phyloP scores from a whole-genome alignment of 2,113 vertebrate species.

The Rattus rattus region DNA sequence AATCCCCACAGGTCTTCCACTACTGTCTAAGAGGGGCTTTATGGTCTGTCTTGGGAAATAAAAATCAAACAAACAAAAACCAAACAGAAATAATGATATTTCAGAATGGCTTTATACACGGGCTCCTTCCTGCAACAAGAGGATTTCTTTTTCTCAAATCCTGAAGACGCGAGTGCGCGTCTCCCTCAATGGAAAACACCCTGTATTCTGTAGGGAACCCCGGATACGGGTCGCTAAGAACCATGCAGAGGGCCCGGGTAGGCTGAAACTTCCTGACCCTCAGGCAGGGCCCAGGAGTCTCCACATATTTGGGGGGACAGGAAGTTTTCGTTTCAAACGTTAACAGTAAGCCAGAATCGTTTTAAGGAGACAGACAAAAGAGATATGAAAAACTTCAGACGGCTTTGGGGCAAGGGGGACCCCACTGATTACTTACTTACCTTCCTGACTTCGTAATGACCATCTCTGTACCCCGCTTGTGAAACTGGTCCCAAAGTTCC shows the following conservation, averaged over 20 bases:
- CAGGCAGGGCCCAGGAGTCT: not conserved
- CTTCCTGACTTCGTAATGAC: constrained; percentile 99
- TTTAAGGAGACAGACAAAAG: not conserved
- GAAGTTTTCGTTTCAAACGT: constrained; percentile 46
- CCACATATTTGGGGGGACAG: not conserved
- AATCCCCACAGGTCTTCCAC: not conserved
- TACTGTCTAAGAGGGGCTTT: not conserved
- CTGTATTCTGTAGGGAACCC: not conserved
- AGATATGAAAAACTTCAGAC: accelerated
- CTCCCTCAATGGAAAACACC: not conserved
- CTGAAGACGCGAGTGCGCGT: not conserved
- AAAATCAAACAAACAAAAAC: constrained; percentile 40
- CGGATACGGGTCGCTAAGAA: not conserved
- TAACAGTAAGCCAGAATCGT: not conserved
- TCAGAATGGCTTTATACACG: not conserved
- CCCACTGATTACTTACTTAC: constrained; percentile 91
- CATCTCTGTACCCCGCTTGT: constrained; percentile 99
- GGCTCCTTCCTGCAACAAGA: not conserved
- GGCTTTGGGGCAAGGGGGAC: not conserved
- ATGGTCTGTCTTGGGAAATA: not conserved
- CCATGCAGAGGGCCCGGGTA: constrained; percentile 36
- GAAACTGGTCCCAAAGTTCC: constrained; percentile 99
- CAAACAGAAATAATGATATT: not conserved
- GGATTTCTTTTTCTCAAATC: not conserved
- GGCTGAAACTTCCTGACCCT: not conserved